phyloP scores from a whole-genome alignment of 2,113 vertebrate species.

The Trogon surrucura region DNA sequence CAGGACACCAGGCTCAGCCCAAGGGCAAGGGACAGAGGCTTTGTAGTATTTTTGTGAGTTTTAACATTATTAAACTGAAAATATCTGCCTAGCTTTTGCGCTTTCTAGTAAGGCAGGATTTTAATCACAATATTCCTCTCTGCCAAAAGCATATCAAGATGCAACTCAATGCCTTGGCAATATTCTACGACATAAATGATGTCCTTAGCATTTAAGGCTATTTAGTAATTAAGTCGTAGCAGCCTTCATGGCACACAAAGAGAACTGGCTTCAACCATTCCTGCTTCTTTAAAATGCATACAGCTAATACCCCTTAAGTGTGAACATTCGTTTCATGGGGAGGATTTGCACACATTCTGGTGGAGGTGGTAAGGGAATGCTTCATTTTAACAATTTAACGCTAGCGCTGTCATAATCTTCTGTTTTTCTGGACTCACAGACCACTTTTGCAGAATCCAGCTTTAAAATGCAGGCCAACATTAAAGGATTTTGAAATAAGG shows the following conservation, averaged over 20 bases:
- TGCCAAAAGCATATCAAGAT: conserved; percentile 1
- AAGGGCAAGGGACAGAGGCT: neutral
- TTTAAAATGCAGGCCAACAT: conserved; percentile 33
- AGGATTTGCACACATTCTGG: neutral
- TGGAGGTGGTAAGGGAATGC: conserved; percentile 3
- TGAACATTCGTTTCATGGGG: neutral
- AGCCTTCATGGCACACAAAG: neutral
- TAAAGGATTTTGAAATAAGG: conserved; percentile 39
- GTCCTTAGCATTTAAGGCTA: neutral
- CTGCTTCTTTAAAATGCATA: neutral
- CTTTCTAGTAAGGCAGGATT: neutral
- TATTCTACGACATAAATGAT: conserved; percentile 2
- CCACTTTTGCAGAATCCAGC: neutral
- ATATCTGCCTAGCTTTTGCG: neutral
- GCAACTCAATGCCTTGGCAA: neutral
- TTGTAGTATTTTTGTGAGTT: neutral
- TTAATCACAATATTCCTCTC: neutral
- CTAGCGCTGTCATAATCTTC: neutral
- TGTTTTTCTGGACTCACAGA: neutral
- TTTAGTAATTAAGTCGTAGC: neutral
- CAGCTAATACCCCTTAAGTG: neutral
- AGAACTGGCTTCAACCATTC: neutral
- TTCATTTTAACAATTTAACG: neutral
- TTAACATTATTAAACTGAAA: neutral
- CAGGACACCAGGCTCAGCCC: too few relatives aligned